phyloP scores from a whole-genome alignment of 2,797 vertebrate genomes.

The Salmo trutta region DNA sequence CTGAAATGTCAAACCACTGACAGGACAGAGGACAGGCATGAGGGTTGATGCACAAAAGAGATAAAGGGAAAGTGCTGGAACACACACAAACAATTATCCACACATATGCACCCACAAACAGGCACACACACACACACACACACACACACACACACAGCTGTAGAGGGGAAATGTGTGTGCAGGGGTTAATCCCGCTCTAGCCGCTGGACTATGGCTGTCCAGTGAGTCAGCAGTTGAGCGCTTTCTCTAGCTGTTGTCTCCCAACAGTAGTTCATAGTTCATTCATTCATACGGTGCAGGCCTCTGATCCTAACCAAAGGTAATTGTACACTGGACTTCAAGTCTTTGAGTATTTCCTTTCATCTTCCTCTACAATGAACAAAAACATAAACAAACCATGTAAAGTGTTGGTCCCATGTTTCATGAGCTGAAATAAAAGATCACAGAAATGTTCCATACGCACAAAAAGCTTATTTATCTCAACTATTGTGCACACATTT shows the following conservation, averaged over 20 bases:
- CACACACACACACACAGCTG: slow-evolving; percentile 9
- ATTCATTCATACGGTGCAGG: background rate
- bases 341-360: too few relatives aligned
- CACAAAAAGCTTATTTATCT: too few relatives aligned
- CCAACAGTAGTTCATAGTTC: slow-evolving; percentile 4
- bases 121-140: slow-evolving; percentile 3
- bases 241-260: background rate
- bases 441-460: too few relatives aligned
- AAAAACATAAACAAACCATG: too few relatives aligned
- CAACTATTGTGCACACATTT: too few relatives aligned
- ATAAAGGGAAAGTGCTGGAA: slow-evolving; percentile 10
- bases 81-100: slow-evolving; percentile 1
- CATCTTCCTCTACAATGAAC: too few relatives aligned
- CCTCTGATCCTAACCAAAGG: background rate
- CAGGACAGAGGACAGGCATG: background rate
- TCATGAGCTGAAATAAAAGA: too few relatives aligned
- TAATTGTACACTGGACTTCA: background rate
- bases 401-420: too few relatives aligned
- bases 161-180: background rate
- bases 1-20: background rate
- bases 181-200: background rate
- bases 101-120: slow-evolving; percentile 12
- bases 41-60: background rate
- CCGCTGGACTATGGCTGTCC: background rate
- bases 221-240: slow-evolving; percentile 3